Evolutionary conservation across 2,888 invertebrate genomes (phyloP).

Genomic region (Nycteola revayana): DNA sequence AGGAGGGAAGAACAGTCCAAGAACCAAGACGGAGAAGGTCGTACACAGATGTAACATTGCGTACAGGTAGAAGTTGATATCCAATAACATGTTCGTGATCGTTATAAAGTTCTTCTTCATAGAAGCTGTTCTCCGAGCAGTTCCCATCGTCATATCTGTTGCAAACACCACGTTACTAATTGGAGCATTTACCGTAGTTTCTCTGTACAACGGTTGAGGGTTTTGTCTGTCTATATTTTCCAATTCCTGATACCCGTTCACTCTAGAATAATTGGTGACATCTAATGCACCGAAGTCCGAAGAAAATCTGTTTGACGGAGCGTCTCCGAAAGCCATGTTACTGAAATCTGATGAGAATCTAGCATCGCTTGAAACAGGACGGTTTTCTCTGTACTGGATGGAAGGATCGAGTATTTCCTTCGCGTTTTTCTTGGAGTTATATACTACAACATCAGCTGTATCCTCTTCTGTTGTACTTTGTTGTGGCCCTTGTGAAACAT

Average conservation of each 20-base stretch:
- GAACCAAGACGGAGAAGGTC: slow-evolving; percentile 76
- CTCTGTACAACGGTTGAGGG: slow-evolving; percentile 80
- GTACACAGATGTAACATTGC: slow-evolving; percentile 76
- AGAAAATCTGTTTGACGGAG: slow-evolving; percentile 36
- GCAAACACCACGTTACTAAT: slow-evolving; percentile 57
- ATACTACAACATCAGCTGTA: slow-evolving; percentile 63
- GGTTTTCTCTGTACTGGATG: slow-evolving; percentile 53
- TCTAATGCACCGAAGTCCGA: slow-evolving; percentile 48
- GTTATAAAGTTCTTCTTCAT: slow-evolving; percentile 72
- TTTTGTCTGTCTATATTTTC: slow-evolving; percentile 66
- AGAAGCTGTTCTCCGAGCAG: slow-evolving; percentile 65
- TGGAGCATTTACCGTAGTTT: slow-evolving; percentile 75
- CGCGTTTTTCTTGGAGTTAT: slow-evolving; percentile 60
- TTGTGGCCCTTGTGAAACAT: slow-evolving; percentile 17
- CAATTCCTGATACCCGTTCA: slow-evolving; percentile 64
- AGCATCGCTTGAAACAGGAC: slow-evolving; percentile 28
- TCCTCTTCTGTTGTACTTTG: slow-evolving; percentile 51
- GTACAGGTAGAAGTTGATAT: slow-evolving; percentile 80
- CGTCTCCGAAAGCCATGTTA: slow-evolving; percentile 39
- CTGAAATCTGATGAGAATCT: slow-evolving; percentile 64
- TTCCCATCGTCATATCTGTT: slow-evolving; percentile 60
- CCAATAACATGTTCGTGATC: slow-evolving; percentile 62
- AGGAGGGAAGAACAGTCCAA: slow-evolving; percentile 78
- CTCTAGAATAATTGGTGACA: slow-evolving; percentile 46
- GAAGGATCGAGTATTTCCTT: slow-evolving; percentile 66